Evolutionary conservation across 2,113 vertebrate genomes (phyloP).

Genomic region (Eurypyga helias): DNA sequence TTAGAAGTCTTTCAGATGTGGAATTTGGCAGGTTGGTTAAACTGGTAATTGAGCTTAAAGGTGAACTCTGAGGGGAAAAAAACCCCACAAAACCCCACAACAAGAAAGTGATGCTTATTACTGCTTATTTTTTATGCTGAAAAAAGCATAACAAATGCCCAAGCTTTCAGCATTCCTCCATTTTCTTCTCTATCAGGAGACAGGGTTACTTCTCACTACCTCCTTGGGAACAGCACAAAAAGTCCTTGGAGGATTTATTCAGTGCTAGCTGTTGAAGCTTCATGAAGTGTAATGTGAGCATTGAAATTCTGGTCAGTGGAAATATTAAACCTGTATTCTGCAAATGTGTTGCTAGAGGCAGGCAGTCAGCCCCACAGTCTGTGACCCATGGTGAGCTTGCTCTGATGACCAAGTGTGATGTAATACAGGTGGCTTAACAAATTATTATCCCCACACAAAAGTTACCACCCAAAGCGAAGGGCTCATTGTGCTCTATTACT

Average conservation of each 20-base stretch:
- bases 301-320: slow-evolving; percentile 9
- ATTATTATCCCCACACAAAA: not conserved
- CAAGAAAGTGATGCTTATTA: not conserved
- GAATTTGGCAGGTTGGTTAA: not conserved
- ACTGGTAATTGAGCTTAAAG: slow-evolving; percentile 31
- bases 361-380: not conserved
- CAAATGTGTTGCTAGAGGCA: not conserved
- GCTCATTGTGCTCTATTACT: not conserved
- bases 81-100: not conserved
- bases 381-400: not conserved
- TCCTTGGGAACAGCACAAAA: not conserved
- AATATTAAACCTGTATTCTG: not conserved
- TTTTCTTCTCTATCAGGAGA: not conserved
- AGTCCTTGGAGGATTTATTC: not conserved
- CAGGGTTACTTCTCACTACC: not conserved
- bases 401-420: not conserved
- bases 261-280: not conserved
- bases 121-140: not conserved
- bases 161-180: not conserved
- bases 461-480: not conserved
- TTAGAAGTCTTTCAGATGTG: not conserved
- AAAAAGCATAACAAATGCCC: accelerated
- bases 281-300: not conserved
- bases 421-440: not conserved
- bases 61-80: not conserved